A percentile compares a stretch with the other conserved stretches of the same genome.
phyloP scores from a whole-genome alignment of 1,140 invertebrate genomes.

The Drosophila cardini region DNA sequence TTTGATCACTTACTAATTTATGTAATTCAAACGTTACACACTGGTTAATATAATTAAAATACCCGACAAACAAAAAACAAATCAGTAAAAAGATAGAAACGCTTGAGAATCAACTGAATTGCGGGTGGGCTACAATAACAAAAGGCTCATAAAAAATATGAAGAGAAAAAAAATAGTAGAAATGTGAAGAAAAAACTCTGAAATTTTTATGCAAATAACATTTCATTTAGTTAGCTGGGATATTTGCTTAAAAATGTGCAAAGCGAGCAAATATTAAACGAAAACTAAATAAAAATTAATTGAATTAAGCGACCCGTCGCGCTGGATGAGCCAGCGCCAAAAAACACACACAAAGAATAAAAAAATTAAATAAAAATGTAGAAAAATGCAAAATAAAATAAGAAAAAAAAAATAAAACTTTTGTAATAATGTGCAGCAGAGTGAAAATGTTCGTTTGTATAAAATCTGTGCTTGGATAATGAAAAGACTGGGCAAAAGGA shows the following conservation, averaged over 20 bases:
- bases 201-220: slow-evolving; percentile 82
- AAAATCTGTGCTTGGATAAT: slow-evolving; percentile 48
- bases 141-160: slow-evolving; percentile 67
- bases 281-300: slow-evolving; percentile 83
- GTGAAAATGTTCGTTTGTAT: slow-evolving; percentile 45
- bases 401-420: slow-evolving; percentile 45
- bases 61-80: not conserved
- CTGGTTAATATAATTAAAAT: not conserved
- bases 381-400: slow-evolving; percentile 28
- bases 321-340: slow-evolving; percentile 25
- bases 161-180: slow-evolving; percentile 22
- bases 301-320: slow-evolving; percentile 71
- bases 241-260: slow-evolving; percentile 80
- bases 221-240: slow-evolving; percentile 75
- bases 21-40: not conserved
- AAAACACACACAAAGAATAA: slow-evolving; percentile 4
- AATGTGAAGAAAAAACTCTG: slow-evolving; percentile 6
- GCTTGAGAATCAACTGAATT: not conserved
- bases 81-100: slow-evolving; percentile 42
- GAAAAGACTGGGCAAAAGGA: slow-evolving; percentile 58
- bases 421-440: slow-evolving; percentile 64
- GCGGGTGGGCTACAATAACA: slow-evolving; percentile 44
- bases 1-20: not conserved
- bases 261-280: slow-evolving; percentile 77
- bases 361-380: slow-evolving; percentile 19